Conservation (phyloP, 2,113 vertebrate genomes). For the Varanus salvator region DNA sequence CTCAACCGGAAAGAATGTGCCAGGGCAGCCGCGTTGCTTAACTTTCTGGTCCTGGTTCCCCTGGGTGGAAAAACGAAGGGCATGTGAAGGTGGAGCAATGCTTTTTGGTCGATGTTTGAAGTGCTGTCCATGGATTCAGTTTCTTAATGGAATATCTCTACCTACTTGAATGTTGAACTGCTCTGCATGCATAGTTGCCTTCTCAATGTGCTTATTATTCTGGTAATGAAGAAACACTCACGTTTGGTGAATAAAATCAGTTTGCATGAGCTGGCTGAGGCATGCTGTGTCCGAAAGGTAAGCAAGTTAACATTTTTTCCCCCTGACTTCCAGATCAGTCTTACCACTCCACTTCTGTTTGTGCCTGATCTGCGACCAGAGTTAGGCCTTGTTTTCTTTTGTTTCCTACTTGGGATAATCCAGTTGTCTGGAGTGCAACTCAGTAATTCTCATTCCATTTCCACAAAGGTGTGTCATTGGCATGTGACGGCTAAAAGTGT, state of each 20-base stretch:
- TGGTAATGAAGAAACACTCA: constrained; percentile 72
- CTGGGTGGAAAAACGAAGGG: constrained; percentile 17
- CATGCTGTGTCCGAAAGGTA: constrained; percentile 86
- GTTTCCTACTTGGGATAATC: constrained; percentile 52
- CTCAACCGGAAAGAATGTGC: background rate
- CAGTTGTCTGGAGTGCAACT: constrained; percentile 58
- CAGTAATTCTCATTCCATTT: constrained; percentile 76
- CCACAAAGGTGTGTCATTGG: constrained; percentile 72
- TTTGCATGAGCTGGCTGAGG: constrained; percentile 87
- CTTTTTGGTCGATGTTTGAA: constrained; percentile 65
- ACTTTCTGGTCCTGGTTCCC: constrained; percentile 44
- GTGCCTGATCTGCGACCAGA: constrained; percentile 46
- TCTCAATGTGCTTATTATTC: constrained; percentile 77
- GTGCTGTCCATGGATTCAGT: constrained; percentile 77
- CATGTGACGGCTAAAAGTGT: constrained; percentile 46
- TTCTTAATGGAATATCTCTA: constrained; percentile 57
- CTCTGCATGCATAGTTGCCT: constrained; percentile 81
- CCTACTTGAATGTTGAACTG: constrained; percentile 75
- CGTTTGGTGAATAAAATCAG: constrained; percentile 75
- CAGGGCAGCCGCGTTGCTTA: constrained; percentile 5
- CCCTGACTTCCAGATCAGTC: constrained; percentile 49
- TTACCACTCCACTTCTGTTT: constrained; percentile 45
- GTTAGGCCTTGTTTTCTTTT: background rate
- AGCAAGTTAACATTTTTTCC: constrained; percentile 66
- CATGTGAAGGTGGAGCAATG: constrained; percentile 45